phyloP scores from a whole-genome alignment of 2,113 vertebrate species.

The Morone chrysops region DNA sequence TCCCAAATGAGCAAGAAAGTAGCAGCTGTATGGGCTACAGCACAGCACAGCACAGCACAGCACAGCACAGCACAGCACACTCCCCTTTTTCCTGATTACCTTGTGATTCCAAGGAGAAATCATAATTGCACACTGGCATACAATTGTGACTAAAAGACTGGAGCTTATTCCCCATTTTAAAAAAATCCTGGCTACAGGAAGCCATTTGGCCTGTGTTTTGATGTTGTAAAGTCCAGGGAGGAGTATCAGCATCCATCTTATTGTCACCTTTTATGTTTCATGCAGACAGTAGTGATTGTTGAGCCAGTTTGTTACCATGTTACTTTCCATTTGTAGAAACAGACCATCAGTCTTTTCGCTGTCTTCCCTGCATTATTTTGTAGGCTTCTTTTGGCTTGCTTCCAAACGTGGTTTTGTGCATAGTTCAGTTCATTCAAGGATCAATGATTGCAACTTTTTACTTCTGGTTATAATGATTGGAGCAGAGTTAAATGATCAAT shows the following conservation, averaged over 20 bases:
- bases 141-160: conserved; percentile 12
- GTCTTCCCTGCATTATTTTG: neutral
- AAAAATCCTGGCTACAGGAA: neutral
- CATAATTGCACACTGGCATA: conserved; percentile 20
- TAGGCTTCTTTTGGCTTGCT: neutral
- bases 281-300: neutral
- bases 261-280: conserved; percentile 8
- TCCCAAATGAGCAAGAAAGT: conserved; percentile 57
- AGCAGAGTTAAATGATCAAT: neutral
- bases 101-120: conserved; percentile 57
- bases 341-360: neutral
- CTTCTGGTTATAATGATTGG: neutral
- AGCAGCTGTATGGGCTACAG: conserved; percentile 59
- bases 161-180: neutral
- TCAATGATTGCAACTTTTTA: neutral
- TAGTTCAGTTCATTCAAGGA: neutral
- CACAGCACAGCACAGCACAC: neutral
- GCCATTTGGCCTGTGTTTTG: conserved; percentile 9
- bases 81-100: conserved; percentile 36
- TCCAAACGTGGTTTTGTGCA: neutral
- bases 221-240: conserved; percentile 17
- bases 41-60: neutral
- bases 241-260: conserved; percentile 16
- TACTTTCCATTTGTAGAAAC: neutral
- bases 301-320: neutral